Evolutionary conservation across 2,797 vertebrate genomes (phyloP), one percentile per base, ranked within the genome.

Genomic region (Pseudopleuronectes americanus): DNA sequence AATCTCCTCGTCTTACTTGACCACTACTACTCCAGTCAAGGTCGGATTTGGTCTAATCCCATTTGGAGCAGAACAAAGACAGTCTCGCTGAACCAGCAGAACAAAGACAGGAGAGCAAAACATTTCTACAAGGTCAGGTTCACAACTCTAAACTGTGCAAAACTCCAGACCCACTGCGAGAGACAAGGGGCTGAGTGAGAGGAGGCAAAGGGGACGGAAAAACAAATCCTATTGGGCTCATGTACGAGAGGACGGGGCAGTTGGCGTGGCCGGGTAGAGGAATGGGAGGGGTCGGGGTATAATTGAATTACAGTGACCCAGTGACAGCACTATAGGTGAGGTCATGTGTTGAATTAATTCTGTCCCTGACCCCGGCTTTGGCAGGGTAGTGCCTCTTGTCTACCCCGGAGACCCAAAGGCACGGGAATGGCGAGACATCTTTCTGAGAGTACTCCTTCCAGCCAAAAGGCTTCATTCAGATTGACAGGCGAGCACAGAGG

Each of bases 221-320:
- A 79, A 85, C 57, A 76, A 86, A 89, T 89, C 75, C 72, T 76
- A 51, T 53, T 63, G 65, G 74, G 79, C 55, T 47, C 58, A 57
- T 38, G 68, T 65, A 63, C 66, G 72, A 84, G 68, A 87, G 80
- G 70, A 75, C 67, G 57, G 76, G 59, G 43, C 57, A 31, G 62
- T 76, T 74, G 76, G 60, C 4, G 38, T 71, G 75, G 64, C 59
- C 12, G 19, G 67, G 38, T 10, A 47, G 64, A 76, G 60, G 59
- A 56, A 28, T 57, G 36, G 59, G 49, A 74, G 69, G 76, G 90
- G 84, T 84, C 54, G 54, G 68, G 63, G 52, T 90, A 79, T 95
- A 96, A 96, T 93, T 93, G 93, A 95, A 95, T 95, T 94, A 96
- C 92, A 94, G 94, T 95, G 94, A 95, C 94, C 91, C 92, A 89